phyloP scores from a whole-genome alignment of 2,113 vertebrate species.

The Ciconia boyciana region DNA sequence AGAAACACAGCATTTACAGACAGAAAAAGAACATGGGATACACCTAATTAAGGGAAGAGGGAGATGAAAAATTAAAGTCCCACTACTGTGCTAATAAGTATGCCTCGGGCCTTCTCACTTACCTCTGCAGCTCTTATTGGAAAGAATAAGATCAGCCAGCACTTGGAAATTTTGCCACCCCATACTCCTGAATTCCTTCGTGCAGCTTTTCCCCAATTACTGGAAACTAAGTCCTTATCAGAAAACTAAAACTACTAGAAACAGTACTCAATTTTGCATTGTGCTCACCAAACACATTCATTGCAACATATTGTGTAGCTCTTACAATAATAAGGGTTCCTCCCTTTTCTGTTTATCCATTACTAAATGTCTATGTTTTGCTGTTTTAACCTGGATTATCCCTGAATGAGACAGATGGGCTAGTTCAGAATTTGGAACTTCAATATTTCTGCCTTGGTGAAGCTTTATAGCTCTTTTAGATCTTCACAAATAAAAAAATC shows the following conservation, averaged over 20 bases:
- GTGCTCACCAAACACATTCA: fast-evolving
- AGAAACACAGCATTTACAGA: not conserved
- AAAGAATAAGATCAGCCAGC: not conserved
- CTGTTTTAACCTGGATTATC: not conserved
- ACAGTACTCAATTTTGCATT: not conserved
- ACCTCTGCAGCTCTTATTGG: not conserved
- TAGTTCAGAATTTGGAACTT: not conserved
- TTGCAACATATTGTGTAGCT: not conserved
- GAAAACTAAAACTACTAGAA: not conserved
- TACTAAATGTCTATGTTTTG: not conserved
- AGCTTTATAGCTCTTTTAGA: not conserved
- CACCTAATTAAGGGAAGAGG: not conserved
- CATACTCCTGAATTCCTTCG: not conserved
- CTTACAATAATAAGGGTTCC: not conserved
- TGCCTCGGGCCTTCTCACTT: not conserved
- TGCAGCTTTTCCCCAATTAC: not conserved
- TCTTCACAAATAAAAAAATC: not conserved
- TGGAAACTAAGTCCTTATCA: not conserved
- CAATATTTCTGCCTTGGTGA: not conserved
- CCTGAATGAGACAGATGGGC: not conserved
- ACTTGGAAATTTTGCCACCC: not conserved
- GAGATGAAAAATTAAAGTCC: not conserved
- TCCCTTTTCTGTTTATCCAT: not conserved
- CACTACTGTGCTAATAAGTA: not conserved
- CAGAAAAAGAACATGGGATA: not conserved